phyloP scores from a whole-genome alignment of 2,888 invertebrate genomes.

The Shargacucullia verbasci region DNA sequence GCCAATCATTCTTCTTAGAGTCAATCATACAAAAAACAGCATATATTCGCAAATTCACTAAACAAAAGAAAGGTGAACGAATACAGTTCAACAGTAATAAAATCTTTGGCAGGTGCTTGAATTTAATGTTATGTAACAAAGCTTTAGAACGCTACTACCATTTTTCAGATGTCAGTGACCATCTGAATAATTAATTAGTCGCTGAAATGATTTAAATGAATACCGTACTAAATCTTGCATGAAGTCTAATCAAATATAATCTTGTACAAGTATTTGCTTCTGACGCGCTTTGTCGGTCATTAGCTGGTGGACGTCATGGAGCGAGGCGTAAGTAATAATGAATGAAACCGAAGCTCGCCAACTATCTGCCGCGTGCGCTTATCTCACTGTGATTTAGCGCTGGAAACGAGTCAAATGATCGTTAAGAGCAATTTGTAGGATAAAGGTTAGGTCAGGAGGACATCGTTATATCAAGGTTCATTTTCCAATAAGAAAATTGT shows the following conservation, averaged over 20 bases:
- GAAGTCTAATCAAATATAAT: slow-evolving; percentile 47
- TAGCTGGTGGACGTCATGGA: slow-evolving; percentile 48
- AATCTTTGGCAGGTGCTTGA: slow-evolving; percentile 23
- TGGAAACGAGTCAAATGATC: slow-evolving; percentile 44
- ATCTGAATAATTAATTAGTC: slow-evolving; percentile 31
- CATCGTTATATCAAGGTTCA: slow-evolving; percentile 18
- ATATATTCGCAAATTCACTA: slow-evolving; percentile 18
- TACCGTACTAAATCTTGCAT: slow-evolving; percentile 30
- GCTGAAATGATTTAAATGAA: slow-evolving; percentile 34
- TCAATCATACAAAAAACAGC: slow-evolving; percentile 29
- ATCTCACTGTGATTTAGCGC: slow-evolving; percentile 40
- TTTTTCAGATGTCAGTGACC: slow-evolving; percentile 34
- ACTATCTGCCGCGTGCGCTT: slow-evolving; percentile 38
- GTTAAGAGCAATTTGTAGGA: slow-evolving; percentile 43
- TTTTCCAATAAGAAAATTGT: slow-evolving; percentile 4
- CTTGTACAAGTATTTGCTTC: slow-evolving; percentile 35
- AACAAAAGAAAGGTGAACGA: slow-evolving; percentile 12
- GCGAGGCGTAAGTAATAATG: slow-evolving; percentile 43
- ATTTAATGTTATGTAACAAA: slow-evolving; percentile 22
- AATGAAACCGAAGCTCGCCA: slow-evolving; percentile 54
- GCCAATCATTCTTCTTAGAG: slow-evolving; percentile 21
- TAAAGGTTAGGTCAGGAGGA: slow-evolving; percentile 17
- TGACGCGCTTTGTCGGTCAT: slow-evolving; percentile 57
- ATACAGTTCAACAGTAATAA: slow-evolving; percentile 8
- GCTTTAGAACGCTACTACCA: slow-evolving; percentile 10